These are phyloP conservation scores for Puntigrus tetrazona DNA, from an alignment of 2,113 vertebrate species.

Conservation along the genomic window DNA sequence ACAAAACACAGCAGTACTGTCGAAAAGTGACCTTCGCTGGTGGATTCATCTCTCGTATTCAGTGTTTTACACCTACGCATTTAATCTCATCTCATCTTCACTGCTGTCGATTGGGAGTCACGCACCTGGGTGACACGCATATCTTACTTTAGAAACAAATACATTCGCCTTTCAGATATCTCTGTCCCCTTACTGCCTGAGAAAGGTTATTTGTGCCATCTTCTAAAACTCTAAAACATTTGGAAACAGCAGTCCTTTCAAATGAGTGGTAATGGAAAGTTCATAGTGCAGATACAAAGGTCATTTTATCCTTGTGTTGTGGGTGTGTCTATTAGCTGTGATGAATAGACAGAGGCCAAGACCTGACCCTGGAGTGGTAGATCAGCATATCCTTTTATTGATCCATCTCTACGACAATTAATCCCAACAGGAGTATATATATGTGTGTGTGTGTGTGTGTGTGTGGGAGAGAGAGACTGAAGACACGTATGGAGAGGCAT, in stretches of 20 bases:
- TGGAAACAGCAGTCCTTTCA: slow-evolving; percentile 29
- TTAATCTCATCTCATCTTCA: slow-evolving; percentile 11
- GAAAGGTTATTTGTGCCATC: background rate
- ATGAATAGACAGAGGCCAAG: slow-evolving; percentile 47
- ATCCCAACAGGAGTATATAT: slow-evolving; percentile 44
- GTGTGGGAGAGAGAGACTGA: background rate
- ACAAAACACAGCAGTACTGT: background rate
- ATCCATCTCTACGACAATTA: slow-evolving; percentile 50
- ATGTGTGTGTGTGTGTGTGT: background rate
- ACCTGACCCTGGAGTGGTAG: slow-evolving; percentile 47
- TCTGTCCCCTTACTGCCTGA: background rate
- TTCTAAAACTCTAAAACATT: slow-evolving; percentile 47
- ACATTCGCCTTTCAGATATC: background rate
- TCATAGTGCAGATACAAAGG: slow-evolving; percentile 45
- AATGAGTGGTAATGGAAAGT: background rate
- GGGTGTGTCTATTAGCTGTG: slow-evolving; percentile 45
- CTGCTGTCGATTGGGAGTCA: background rate
- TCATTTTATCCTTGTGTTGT: slow-evolving; percentile 48
- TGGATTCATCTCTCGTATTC: background rate
- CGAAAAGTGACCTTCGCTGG: background rate
- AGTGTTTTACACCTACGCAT: background rate
- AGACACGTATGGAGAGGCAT: slow-evolving; percentile 10
- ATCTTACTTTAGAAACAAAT: background rate
- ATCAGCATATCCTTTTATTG: slow-evolving; percentile 56
- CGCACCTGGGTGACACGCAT: background rate